Conservation (phyloP, 2,113 vertebrate genomes). For the Aptenodytes forsteri region DNA sequence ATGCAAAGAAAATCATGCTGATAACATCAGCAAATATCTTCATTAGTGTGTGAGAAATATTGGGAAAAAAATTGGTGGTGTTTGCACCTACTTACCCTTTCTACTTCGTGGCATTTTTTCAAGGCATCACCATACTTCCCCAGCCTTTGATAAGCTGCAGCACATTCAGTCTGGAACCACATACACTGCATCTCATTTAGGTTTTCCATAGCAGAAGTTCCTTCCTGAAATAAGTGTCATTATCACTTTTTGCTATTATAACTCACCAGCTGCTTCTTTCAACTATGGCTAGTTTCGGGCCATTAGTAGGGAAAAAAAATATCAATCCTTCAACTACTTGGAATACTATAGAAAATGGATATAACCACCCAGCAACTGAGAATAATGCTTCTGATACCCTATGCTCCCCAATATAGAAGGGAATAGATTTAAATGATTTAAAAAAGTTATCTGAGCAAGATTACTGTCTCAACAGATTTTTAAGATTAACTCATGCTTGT, state of each 20-base stretch:
- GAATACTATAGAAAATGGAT: background rate
- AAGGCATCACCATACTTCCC: conserved; percentile 78
- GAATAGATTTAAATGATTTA: background rate
- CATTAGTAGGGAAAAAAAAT: background rate
- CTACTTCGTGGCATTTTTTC: conserved; percentile 80
- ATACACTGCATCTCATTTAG: conserved; percentile 83
- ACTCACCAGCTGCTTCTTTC: background rate
- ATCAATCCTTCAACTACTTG: background rate
- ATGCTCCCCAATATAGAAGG: background rate
- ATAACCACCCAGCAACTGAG: background rate
- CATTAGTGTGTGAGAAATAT: background rate
- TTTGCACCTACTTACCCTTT: conserved; percentile 73
- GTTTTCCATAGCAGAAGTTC: conserved; percentile 79
- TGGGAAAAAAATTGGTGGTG: background rate
- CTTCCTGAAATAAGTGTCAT: conserved; percentile 73
- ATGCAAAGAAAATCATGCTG: background rate
- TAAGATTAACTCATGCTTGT: background rate
- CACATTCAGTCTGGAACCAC: conserved; percentile 84
- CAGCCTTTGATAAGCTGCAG: conserved; percentile 74
- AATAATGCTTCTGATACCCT: background rate
- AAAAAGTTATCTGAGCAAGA: background rate
- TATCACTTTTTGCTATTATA: background rate
- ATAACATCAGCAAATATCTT: background rate
- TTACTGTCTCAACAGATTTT: background rate
- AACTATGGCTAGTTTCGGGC: background rate